Conservation (phyloP, 64 coral and sea anemone genomes). For the Montipora cactus region DNA sequence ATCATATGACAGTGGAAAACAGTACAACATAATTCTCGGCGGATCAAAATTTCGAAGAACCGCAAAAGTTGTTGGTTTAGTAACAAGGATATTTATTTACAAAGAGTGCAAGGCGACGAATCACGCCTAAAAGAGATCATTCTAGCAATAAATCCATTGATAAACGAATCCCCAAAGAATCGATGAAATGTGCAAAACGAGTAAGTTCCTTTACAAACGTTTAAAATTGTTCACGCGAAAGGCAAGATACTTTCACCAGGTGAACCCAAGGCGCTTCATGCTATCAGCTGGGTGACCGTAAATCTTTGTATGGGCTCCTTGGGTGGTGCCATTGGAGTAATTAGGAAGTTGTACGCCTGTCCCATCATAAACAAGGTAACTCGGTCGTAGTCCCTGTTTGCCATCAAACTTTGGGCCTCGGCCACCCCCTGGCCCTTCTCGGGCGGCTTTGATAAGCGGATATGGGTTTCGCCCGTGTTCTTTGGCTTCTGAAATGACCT, state of each 20-base stretch:
- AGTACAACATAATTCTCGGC: no score
- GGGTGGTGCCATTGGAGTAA: conserved; percentile 80
- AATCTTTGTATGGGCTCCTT: conserved; percentile 86
- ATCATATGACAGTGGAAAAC: no score
- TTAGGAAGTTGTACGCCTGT: conserved; percentile 94
- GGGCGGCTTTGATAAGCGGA: conserved; percentile 94
- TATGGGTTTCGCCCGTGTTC: conserved; percentile 86
- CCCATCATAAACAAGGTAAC: conserved; percentile 92
- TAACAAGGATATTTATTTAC: no score
- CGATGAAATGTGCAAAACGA: neutral
- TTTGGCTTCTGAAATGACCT: conserved; percentile 81
- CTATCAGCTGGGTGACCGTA: conserved; percentile 87
- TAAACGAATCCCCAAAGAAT: neutral
- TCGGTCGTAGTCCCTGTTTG: conserved; percentile 88
- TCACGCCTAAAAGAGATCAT: no score
- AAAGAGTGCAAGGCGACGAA: no score
- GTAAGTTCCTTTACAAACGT: no score
- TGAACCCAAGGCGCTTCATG: conserved; percentile 90
- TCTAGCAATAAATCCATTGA: no score
- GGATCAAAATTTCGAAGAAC: no score
- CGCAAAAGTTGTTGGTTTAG: no score
- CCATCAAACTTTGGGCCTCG: conserved; percentile 91
- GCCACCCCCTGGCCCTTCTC: conserved; percentile 90
- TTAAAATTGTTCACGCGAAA: no score
- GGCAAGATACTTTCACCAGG: conserved; percentile 53